A percentile compares a stretch with the other conserved stretches of the same genome.
Evolutionary conservation across 2,797 vertebrate species (phyloP).

Genomic region (Onychomys leucogaster): DNA sequence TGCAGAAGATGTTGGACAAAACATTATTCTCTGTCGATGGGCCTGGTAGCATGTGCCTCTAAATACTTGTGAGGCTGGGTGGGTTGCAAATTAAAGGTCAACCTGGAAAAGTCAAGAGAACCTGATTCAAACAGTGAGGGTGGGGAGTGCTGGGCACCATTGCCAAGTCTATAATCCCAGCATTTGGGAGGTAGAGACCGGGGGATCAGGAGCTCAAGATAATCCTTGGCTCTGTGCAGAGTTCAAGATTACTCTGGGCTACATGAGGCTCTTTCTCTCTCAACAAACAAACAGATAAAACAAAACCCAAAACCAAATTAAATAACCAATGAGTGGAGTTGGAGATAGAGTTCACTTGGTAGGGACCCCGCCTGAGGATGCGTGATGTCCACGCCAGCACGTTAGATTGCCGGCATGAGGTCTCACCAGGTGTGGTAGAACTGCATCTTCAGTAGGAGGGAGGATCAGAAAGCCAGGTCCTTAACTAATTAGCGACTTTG

Average conservation of each 20-base stretch:
- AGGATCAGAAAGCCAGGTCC: not conserved
- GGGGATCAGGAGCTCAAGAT: not conserved
- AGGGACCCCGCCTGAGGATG: not conserved
- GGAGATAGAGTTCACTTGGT: not conserved
- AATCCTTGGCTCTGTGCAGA: not conserved
- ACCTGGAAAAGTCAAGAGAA: not conserved
- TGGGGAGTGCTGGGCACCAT: not conserved
- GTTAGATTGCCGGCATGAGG: not conserved
- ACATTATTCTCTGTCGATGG: not conserved
- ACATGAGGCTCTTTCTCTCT: not conserved
- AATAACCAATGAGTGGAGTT: not conserved
- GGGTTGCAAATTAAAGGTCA: not conserved
- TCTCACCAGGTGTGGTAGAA: not conserved
- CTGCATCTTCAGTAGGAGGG: not conserved
- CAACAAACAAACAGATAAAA: not conserved
- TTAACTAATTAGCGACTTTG: not conserved
- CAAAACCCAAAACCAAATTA: not conserved
- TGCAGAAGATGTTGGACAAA: constrained; percentile 19
- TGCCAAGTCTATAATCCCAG: not conserved
- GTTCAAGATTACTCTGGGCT: not conserved
- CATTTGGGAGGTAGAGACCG: not conserved
- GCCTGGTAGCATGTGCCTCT: not conserved
- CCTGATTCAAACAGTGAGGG: not conserved
- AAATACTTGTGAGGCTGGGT: not conserved
- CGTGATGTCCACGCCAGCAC: not conserved